These are phyloP conservation scores for Pogonognathellus flavescens DNA, from an alignment of 1,140 invertebrate species.

Conservation along the genomic window DNA sequence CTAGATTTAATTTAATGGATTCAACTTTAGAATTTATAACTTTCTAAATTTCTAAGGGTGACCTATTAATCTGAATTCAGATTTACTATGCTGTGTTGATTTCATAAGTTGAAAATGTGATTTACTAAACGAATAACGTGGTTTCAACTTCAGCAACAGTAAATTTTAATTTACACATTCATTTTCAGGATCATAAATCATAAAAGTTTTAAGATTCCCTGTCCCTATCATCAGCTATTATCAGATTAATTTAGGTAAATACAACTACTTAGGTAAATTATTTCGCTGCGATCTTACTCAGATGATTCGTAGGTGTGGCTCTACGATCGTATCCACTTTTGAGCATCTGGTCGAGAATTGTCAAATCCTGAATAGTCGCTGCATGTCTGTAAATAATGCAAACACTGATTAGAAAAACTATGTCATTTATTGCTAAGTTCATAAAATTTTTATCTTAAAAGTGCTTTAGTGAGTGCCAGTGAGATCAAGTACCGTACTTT, in stretches of 20 bases:
- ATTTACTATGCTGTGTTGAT: not conserved
- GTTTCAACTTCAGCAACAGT: not conserved
- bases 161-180: not conserved
- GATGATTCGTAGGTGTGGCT: conserved; percentile 70
- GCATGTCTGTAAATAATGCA: conserved; percentile 57
- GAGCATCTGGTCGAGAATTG: conserved; percentile 69
- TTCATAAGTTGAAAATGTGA: not conserved
- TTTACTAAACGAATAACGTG: not conserved
- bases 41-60: not conserved
- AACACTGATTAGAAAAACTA: conserved; percentile 1
- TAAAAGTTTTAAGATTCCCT: not conserved
- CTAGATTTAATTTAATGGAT: conserved; percentile 54
- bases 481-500: too few species aligned
- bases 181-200: not conserved
- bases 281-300: conserved; percentile 67
- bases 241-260: conserved; percentile 5
- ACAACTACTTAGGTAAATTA: too few species aligned
- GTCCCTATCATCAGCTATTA: not conserved
- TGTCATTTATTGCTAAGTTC: too few species aligned
- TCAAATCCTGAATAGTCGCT: conserved; percentile 66
- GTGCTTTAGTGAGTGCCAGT: too few species aligned
- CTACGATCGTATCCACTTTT: conserved; percentile 69
- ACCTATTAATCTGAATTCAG: not conserved
- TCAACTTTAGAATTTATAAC: conserved; percentile 35
- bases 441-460: too few species aligned